These are phyloP conservation scores for Drosophila neotestacea DNA, from an alignment of 2,888 invertebrate species.

Conservation along the genomic window DNA sequence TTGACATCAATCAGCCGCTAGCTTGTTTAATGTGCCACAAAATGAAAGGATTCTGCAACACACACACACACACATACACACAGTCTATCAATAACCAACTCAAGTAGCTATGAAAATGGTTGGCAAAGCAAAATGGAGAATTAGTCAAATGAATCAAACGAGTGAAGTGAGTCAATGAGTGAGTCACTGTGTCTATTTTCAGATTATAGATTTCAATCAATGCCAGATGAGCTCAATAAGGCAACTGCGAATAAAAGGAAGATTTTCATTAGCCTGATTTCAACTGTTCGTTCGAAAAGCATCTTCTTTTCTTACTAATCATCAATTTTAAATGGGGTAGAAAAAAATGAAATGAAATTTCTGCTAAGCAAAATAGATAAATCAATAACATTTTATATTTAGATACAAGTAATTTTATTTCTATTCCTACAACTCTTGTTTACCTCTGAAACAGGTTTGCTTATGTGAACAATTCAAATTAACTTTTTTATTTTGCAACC, in stretches of 20 bases:
- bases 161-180: conserved; percentile 18
- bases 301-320: neutral
- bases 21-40: conserved; percentile 65
- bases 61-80: conserved; percentile 19
- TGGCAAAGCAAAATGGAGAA: conserved; percentile 21
- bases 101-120: conserved; percentile 40
- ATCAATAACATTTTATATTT: too few species aligned
- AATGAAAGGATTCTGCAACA: conserved; percentile 57
- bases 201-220: conserved; percentile 37
- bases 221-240: conserved; percentile 26
- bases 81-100: conserved; percentile 64
- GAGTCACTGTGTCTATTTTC: conserved; percentile 5
- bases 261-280: conserved; percentile 1
- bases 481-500: too few species aligned
- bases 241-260: neutral
- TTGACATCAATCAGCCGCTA: conserved; percentile 60
- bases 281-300: neutral
- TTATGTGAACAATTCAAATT: too few species aligned
- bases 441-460: too few species aligned
- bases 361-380: too few species aligned
- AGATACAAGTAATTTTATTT: too few species aligned
- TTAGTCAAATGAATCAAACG: conserved; percentile 42
- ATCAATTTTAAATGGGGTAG: neutral
- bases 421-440: too few species aligned
- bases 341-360: neutral